phyloP scores from a whole-genome alignment of 2,113 vertebrate genomes.

The Tiliqua scincoides region DNA sequence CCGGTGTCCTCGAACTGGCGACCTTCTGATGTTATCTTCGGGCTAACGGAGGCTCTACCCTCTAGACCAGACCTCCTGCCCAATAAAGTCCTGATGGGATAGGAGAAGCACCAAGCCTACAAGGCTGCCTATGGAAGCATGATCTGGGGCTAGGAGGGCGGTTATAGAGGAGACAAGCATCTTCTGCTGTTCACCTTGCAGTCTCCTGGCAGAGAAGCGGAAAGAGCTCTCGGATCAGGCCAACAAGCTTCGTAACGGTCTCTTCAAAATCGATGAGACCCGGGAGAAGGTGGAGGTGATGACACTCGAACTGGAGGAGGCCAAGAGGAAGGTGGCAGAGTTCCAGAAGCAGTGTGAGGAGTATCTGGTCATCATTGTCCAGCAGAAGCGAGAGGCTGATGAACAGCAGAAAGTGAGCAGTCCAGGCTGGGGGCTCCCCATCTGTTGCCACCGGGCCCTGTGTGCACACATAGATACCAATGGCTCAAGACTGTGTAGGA shows the following conservation, averaged over 20 bases:
- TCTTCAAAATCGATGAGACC: conserved; percentile 88
- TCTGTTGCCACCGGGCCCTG: too few species aligned
- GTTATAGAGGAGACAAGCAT: not conserved
- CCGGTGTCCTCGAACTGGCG: too few species aligned
- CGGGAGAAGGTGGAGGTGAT: conserved; percentile 88
- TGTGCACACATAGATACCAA: too few species aligned
- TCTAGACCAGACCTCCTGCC: too few species aligned
- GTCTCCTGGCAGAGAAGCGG: conserved; percentile 86
- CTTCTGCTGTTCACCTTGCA: conserved; percentile 31
- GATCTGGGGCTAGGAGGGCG: not conserved
- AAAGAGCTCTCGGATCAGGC: conserved; percentile 83
- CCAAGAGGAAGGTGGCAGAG: conserved; percentile 84
- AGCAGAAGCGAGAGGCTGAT: conserved; percentile 85
- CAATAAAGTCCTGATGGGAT: too few species aligned
- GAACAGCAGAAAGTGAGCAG: conserved; percentile 83
- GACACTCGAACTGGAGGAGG: conserved; percentile 86
- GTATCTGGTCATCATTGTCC: conserved; percentile 85
- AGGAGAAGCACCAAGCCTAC: too few species aligned
- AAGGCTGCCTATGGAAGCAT: too few species aligned
- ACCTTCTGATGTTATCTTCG: too few species aligned
- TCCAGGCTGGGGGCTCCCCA: accelerated
- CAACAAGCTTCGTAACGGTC: conserved; percentile 83
- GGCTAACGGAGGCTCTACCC: too few species aligned
- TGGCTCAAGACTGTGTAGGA: too few species aligned
- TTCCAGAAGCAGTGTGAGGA: conserved; percentile 88